Conservation (phyloP, 2,113 vertebrate genomes). For the Chaetodon auriga region DNA sequence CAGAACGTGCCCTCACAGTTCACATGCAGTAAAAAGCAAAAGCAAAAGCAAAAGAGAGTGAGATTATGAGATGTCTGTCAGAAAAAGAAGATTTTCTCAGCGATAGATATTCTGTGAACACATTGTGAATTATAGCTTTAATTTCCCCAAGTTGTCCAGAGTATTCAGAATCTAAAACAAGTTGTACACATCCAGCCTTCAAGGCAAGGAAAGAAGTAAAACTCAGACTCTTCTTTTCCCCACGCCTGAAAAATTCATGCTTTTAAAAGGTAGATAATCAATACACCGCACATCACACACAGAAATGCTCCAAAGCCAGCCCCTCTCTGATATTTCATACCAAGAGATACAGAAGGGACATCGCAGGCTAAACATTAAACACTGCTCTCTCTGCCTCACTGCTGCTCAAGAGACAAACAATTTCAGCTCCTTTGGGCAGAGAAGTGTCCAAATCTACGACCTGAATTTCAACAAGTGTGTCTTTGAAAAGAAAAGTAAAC, state of each 20-base stretch:
- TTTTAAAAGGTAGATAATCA: conserved; percentile 62
- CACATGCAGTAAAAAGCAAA: conserved; percentile 27
- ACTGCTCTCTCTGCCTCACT: conserved; percentile 21
- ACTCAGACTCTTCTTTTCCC: conserved; percentile 23
- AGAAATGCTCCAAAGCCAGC: background rate
- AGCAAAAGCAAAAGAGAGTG: conserved; percentile 10
- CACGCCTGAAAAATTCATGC: conserved; percentile 44
- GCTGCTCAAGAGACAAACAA: conserved; percentile 34
- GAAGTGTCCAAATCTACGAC: conserved; percentile 6
- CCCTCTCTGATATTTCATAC: conserved; percentile 35
- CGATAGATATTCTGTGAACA: conserved; percentile 21
- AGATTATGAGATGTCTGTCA: conserved; percentile 26
- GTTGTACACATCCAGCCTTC: conserved; percentile 30
- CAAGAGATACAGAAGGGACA: conserved; percentile 26
- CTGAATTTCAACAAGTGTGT: conserved; percentile 33
- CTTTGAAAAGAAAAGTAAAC: background rate
- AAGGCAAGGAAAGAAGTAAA: conserved; percentile 30
- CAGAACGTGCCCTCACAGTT: conserved; percentile 4
- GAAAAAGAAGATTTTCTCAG: conserved; percentile 24
- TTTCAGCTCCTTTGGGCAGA: conserved; percentile 29
- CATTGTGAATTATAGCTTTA: conserved; percentile 53
- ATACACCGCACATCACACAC: conserved; percentile 16
- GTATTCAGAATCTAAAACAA: conserved; percentile 25
- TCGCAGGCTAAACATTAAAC: conserved; percentile 34
- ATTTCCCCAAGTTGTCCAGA: conserved; percentile 44